phyloP scores from a whole-genome alignment of 2,113 vertebrate genomes.

The Collichthys lucidus region DNA sequence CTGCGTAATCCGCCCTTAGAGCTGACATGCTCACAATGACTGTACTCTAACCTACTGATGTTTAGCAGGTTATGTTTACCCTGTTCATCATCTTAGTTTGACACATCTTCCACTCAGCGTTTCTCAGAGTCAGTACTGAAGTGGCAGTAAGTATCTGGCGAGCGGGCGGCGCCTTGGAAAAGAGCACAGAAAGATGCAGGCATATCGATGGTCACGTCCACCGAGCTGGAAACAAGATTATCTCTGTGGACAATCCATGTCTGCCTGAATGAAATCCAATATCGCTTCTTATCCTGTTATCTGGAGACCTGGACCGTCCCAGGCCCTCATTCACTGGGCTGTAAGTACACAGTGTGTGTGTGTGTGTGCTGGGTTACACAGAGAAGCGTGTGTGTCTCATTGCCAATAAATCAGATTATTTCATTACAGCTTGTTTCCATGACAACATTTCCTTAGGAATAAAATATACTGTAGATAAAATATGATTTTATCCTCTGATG shows the following conservation, averaged over 20 bases:
- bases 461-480: not conserved
- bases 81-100: not conserved
- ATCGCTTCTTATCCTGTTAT: not conserved
- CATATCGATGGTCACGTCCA: not conserved
- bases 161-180: not conserved
- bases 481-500: not conserved
- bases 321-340: not conserved
- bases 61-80: not conserved
- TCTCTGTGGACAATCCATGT: not conserved
- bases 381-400: not conserved
- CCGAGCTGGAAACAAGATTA: conserved; percentile 20
- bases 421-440: conserved; percentile 45
- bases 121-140: not conserved
- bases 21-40: not conserved
- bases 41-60: not conserved
- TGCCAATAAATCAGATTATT: conserved; percentile 24
- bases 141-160: not conserved
- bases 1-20: not conserved
- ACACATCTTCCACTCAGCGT: not conserved
- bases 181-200: not conserved
- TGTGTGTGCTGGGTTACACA: not conserved
- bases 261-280: conserved; percentile 32
- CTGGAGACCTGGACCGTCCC: conserved; percentile 19
- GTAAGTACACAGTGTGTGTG: not conserved
- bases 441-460: conserved; percentile 38